A percentile compares a stretch with the other conserved stretches of the same genome.
Evolutionary conservation across 2,797 vertebrate species (phyloP).

Genomic region (Chloroceryle amazona): DNA sequence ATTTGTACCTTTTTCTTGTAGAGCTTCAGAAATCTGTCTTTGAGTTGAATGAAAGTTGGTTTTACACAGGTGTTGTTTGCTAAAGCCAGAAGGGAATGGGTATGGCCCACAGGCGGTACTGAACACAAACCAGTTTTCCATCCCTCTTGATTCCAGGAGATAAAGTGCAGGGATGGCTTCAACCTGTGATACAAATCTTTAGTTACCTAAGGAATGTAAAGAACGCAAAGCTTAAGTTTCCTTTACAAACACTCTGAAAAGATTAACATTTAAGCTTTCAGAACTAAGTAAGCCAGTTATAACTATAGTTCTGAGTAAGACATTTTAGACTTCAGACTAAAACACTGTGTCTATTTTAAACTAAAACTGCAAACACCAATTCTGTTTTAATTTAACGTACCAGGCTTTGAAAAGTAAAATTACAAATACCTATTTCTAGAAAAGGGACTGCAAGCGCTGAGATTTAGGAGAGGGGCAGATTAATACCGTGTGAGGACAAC

Average conservation of each 20-base stretch:
- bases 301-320: not conserved
- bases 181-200: conserved; percentile 80
- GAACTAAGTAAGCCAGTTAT: not conserved
- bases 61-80: conserved; percentile 96
- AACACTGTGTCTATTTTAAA: not conserved
- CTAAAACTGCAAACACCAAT: not conserved
- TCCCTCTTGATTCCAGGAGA: conserved; percentile 97
- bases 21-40: conserved; percentile 89
- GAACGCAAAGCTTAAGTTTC: not conserved
- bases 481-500: not conserved
- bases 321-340: not conserved
- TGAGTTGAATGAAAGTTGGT: conserved; percentile 89
- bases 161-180: conserved; percentile 90
- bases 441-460: not conserved
- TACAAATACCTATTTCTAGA: not conserved
- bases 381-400: not conserved
- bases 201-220: not conserved
- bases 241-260: not conserved
- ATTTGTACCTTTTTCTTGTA: conserved; percentile 92
- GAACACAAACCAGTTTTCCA: conserved; percentile 97
- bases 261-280: not conserved
- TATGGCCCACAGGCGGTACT: conserved; percentile 92
- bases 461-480: not conserved
- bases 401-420: not conserved
- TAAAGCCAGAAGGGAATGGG: conserved; percentile 92